Evolutionary conservation across 2,113 vertebrate species (phyloP), one percentile per base, ranked within the genome.

Genomic region (Rutilus rutilus): DNA sequence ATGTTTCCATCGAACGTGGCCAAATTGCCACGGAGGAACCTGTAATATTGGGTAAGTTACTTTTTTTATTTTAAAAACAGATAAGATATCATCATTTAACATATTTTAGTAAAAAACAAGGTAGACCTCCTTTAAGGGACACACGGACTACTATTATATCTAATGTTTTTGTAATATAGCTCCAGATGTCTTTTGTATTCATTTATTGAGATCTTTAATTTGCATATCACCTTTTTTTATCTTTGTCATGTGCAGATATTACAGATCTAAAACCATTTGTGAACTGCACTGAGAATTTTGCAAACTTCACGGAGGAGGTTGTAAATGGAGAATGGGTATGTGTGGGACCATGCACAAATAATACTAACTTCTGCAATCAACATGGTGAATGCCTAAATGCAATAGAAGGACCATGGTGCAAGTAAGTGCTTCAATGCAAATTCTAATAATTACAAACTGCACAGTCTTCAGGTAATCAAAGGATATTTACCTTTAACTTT

Each of bases 371-470:
- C 89, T 95, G 94, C 82, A 86, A 91, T 84, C 47, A 59, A 11
- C 92, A 89, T 30, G 94, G 94, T 27, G 1, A 87, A 11, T 95
- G 94, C 78, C 2, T 25, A 0, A 95, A 95, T 86, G 0, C 83
- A 5, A 87, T 57, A 6, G 57, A 2, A 30, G 93, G 93, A 3
- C 54, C 93, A 4, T 0, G 15, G 2, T 95, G 94, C 86, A 73
- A 25, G 94, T 94, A 92, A 93, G 91, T 54, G 30, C 19, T 19
- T 33, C 7, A 45, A 27, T 19, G 23, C 78, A 81, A 59, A 57
- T 57, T 21, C 14, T 36, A 11, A 78, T 11, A 12, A 78, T 19
- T 54, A 57, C 52, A 57, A 25, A 64, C n/a, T 33, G 65, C 8
- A 1, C 33, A 3, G 27, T 33, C 6, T 67, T 33, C 64, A 67